Evolutionary conservation across 1,140 invertebrate species (phyloP).

Genomic region (Macrobrachium rosenbergii): DNA sequence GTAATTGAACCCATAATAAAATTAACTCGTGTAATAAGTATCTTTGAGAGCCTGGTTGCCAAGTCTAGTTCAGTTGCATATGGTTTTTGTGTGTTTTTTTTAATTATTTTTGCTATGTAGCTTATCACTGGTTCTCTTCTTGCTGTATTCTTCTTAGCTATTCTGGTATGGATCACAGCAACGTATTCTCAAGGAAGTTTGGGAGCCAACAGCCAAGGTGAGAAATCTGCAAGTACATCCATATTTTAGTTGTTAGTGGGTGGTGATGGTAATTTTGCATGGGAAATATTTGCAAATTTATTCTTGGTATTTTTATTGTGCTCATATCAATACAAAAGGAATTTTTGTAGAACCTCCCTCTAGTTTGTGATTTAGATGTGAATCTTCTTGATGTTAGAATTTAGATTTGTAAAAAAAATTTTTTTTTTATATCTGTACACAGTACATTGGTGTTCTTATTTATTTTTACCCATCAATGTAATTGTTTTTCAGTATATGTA

Average conservation of each 20-base stretch:
- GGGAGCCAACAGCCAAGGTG: conserved; percentile 77
- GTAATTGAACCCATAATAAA: not conserved
- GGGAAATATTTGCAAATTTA: too few relatives aligned
- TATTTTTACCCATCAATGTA: too few relatives aligned
- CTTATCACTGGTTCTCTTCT: conserved; percentile 60
- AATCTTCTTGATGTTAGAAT: too few relatives aligned
- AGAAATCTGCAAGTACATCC: conserved; percentile 45
- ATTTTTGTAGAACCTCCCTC: too few relatives aligned
- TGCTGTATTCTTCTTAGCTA: conserved; percentile 56
- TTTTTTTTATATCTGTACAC: too few relatives aligned
- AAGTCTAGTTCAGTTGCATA: conserved; percentile 41
- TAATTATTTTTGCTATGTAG: conserved; percentile 40
- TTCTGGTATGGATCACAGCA: conserved; percentile 86
- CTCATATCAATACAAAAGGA: too few relatives aligned
- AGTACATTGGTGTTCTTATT: too few relatives aligned
- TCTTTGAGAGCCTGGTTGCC: conserved; percentile 46
- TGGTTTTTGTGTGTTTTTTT: conserved; percentile 36
- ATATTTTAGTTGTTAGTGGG: not conserved
- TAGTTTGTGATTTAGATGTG: too few relatives aligned
- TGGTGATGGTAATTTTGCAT: not conserved
- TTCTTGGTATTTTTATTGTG: too few relatives aligned
- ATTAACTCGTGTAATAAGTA: conserved; percentile 6
- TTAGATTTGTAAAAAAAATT: too few relatives aligned
- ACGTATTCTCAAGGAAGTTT: conserved; percentile 79
- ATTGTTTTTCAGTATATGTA: too few relatives aligned